A percentile compares a stretch with the other conserved stretches of the same genome.
Conservation (phyloP, 2,113 vertebrate species). For the Genyomyrus donnyi region DNA sequence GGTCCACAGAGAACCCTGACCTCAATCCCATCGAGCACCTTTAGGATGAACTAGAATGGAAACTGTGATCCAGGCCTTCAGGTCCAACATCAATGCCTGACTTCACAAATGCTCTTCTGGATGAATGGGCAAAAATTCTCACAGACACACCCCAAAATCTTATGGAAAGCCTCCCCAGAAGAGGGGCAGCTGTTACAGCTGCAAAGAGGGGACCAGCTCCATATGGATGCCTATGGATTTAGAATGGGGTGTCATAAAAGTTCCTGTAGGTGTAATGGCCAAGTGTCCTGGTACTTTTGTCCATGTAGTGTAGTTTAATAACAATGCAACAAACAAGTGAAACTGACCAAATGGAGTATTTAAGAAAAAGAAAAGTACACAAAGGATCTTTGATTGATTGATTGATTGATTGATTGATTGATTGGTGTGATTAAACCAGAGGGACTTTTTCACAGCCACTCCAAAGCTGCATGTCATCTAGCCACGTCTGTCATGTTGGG, state of each 20-base stretch:
- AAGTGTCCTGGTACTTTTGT: background rate
- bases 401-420: background rate
- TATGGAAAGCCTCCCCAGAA: background rate
- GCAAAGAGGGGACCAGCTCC: background rate
- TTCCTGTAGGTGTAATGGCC: background rate
- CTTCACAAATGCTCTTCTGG: no score
- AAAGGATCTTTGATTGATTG: background rate
- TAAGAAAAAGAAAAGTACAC: background rate
- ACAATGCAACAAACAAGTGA: background rate
- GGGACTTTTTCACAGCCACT: background rate
- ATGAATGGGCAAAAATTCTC: no score
- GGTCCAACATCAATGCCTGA: no score
- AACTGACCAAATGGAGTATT: background rate
- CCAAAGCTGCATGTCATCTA: background rate
- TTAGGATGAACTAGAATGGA: no score
- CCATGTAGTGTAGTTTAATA: background rate
- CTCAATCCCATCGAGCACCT: background rate
- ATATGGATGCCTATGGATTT: background rate
- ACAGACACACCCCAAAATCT: no score
- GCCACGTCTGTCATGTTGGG: background rate
- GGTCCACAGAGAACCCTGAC: background rate
- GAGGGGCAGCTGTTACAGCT: background rate
- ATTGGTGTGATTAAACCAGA: background rate
- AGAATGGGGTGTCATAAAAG: background rate
- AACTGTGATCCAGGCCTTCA: no score